phyloP scores from a whole-genome alignment of 2,797 vertebrate species.

The Hippoglossus hippoglossus region DNA sequence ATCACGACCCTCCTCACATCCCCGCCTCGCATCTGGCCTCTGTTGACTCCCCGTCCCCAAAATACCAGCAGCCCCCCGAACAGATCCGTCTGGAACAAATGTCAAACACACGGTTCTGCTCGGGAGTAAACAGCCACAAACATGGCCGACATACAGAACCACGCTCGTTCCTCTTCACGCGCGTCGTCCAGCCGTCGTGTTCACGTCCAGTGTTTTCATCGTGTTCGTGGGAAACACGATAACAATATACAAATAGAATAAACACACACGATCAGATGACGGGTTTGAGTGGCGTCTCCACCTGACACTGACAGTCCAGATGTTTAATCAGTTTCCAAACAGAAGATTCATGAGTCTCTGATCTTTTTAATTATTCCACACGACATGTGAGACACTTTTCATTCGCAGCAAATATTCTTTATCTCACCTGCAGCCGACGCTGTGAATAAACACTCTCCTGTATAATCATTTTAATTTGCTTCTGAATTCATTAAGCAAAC shows the following conservation, averaged over 20 bases:
- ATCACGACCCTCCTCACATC: slow-evolving; percentile 72
- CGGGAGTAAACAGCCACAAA: slow-evolving; percentile 66
- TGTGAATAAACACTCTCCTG: neutral
- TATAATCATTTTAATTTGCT: slow-evolving; percentile 23
- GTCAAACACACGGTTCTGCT: slow-evolving; percentile 71
- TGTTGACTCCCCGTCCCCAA: slow-evolving; percentile 69
- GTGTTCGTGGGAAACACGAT: neutral
- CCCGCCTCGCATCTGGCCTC: slow-evolving; percentile 56
- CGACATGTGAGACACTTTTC: neutral
- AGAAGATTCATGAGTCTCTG: too few species aligned
- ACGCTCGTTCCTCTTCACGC: neutral
- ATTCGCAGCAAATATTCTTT: neutral
- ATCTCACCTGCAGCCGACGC: neutral
- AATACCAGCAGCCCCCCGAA: slow-evolving; percentile 70
- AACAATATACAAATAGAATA: neutral
- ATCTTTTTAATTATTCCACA: too few species aligned
- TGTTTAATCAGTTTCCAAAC: too few species aligned
- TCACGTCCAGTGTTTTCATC: neutral
- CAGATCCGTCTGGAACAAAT: slow-evolving; percentile 76
- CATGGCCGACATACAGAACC: slow-evolving; percentile 61
- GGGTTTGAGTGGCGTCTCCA: too few species aligned
- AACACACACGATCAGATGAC: neutral
- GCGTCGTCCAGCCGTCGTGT: slow-evolving; percentile 14
- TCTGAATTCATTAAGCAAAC: slow-evolving; percentile 15
- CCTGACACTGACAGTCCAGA: too few species aligned